Evolutionary conservation across 2,797 vertebrate genomes (phyloP).

Genomic region (Apogon talboti): DNA sequence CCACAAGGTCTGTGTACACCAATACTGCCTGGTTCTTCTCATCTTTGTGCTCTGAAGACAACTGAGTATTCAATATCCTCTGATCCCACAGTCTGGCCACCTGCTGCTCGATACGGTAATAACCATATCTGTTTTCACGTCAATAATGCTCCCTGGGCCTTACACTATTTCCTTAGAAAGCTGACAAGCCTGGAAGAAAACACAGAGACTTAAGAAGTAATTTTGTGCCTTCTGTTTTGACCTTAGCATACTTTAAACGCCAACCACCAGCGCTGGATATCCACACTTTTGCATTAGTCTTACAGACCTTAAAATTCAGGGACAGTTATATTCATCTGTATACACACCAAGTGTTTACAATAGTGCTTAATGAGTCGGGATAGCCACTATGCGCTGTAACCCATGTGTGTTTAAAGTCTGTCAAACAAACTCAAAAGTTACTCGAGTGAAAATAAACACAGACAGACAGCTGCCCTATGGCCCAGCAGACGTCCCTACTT

Average conservation of each 20-base stretch:
- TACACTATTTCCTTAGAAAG: neutral
- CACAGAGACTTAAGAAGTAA: neutral
- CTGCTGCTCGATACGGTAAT: constrained; percentile 42
- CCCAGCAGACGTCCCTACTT: constrained; percentile 23
- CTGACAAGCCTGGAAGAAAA: constrained; percentile 10
- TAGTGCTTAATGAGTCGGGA: constrained; percentile 23
- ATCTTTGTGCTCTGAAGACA: constrained; percentile 15
- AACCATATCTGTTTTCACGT: constrained; percentile 53
- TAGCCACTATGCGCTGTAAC: constrained; percentile 1
- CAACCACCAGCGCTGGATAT: neutral
- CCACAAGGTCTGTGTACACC: constrained; percentile 32
- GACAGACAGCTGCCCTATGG: constrained; percentile 15
- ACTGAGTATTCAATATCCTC: constrained; percentile 15
- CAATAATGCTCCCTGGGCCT: constrained; percentile 20
- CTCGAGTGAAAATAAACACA: constrained; percentile 52
- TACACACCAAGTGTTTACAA: constrained; percentile 46
- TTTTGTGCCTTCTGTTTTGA: constrained; percentile 1
- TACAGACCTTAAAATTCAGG: constrained; percentile 12
- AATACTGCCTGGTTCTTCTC: constrained; percentile 28
- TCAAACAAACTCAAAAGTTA: constrained; percentile 57
- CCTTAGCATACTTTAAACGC: neutral
- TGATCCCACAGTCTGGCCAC: constrained; percentile 45
- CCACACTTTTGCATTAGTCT: neutral
- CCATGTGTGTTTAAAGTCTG: constrained; percentile 41
- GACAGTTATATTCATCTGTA: constrained; percentile 20